Percentiles rank a stretch among this genome's conserved stretches.
Evolutionary conservation across 2,797 vertebrate species (phyloP).

Genomic region (Clarias laeviceps): DNA sequence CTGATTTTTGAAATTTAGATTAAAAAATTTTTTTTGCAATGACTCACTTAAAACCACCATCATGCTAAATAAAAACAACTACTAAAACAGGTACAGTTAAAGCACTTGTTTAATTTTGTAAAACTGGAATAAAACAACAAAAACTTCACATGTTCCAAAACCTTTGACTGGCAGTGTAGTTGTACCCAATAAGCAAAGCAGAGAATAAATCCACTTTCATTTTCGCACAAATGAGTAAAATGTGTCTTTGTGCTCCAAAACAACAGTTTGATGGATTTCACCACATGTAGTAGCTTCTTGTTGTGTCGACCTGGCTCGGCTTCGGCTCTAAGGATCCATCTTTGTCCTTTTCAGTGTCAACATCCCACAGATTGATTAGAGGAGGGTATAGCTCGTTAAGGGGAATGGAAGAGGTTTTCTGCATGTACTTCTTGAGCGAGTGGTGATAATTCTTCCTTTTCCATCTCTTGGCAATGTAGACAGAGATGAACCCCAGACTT

Average conservation of each 20-base stretch:
- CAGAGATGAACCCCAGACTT: slow-evolving; percentile 83
- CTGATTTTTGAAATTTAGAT: neutral
- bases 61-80: neutral
- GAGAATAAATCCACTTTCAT: slow-evolving; percentile 76
- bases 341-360: slow-evolving; percentile 94
- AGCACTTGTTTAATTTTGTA: neutral
- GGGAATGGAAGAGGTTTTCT: slow-evolving; percentile 97
- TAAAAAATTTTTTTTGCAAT: neutral
- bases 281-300: slow-evolving; percentile 99
- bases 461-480: slow-evolving; percentile 89
- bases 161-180: slow-evolving; percentile 55
- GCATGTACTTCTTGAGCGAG: slow-evolving; percentile 98
- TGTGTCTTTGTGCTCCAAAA: slow-evolving; percentile 88
- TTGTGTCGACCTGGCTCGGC: slow-evolving; percentile 93
- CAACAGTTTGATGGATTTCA: slow-evolving; percentile 71
- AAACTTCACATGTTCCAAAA: neutral
- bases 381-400: slow-evolving; percentile 96
- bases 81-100: neutral
- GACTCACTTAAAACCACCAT: neutral
- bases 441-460: slow-evolving; percentile 98
- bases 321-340: slow-evolving; percentile 88
- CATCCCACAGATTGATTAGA: slow-evolving; percentile 97
- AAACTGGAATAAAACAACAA: neutral
- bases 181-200: slow-evolving; percentile 84
- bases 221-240: slow-evolving; percentile 89